These are phyloP conservation scores for Condylura cristata DNA, from an alignment of 2,113 vertebrate genomes.

Conservation along the genomic window DNA sequence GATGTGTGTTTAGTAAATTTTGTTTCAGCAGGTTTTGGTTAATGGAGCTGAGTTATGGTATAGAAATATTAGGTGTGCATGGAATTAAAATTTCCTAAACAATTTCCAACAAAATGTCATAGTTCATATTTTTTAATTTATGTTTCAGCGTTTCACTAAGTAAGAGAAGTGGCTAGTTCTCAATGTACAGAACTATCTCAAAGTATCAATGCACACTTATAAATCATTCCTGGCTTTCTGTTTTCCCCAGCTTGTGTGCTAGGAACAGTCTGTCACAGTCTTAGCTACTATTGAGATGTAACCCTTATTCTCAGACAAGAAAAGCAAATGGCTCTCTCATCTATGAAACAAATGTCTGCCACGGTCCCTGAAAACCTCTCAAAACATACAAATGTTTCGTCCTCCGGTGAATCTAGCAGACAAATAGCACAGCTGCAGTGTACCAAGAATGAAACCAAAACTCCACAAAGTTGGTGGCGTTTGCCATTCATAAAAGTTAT, in stretches of 20 bases:
- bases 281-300: constrained; percentile 34
- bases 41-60: background rate
- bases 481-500: background rate
- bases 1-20: background rate
- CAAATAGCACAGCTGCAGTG: background rate
- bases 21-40: background rate
- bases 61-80: background rate
- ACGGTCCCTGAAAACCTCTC: background rate
- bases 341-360: background rate
- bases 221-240: constrained; percentile 12
- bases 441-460: background rate
- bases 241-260: background rate
- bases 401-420: background rate
- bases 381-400: background rate
- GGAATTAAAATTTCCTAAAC: background rate
- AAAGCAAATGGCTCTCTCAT: background rate
- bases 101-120: background rate
- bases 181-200: constrained; percentile 16
- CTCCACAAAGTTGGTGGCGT: background rate
- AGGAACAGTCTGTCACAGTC: background rate
- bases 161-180: constrained; percentile 30
- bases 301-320: background rate
- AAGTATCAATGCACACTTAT: background rate
- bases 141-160: background rate
- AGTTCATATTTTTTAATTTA: background rate